Conservation (phyloP, 2,797 vertebrate species). For the Platyrinchus mystaceus region DNA sequence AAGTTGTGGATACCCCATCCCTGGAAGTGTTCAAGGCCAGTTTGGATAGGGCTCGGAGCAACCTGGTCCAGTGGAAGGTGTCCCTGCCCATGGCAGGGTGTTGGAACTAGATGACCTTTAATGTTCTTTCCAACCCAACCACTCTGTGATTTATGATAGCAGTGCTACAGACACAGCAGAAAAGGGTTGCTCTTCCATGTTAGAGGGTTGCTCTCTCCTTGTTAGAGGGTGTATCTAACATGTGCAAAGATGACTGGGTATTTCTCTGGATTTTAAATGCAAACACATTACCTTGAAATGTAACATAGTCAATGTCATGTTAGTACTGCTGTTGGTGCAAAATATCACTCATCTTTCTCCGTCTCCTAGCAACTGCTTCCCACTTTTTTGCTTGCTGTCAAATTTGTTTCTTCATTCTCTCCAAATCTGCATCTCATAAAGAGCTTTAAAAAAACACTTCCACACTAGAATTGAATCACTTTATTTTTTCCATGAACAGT, state of each 20-base stretch:
- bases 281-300: neutral
- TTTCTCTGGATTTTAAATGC: neutral
- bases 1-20: neutral
- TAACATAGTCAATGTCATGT: neutral
- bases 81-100: fast-evolving
- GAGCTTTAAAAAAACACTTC: neutral
- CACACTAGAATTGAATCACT: neutral
- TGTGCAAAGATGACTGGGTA: neutral
- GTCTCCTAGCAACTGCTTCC: conserved; percentile 54
- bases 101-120: neutral
- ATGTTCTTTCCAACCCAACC: neutral
- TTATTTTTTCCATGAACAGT: neutral
- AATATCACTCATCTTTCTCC: neutral
- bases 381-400: conserved; percentile 38
- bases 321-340: neutral
- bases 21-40: neutral
- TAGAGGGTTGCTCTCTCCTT: neutral
- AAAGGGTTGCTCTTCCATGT: neutral
- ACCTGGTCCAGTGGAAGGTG: neutral
- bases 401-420: conserved; percentile 18
- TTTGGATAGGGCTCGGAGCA: neutral
- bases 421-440: neutral
- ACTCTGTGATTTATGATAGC: neutral
- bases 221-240: neutral
- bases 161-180: neutral